Percentiles rank a stretch among this genome's conserved stretches.
These are phyloP conservation scores for Gnathonemus echidnorhynchus DNA, from an alignment of 2,113 vertebrate species.

Conservation along the genomic window DNA sequence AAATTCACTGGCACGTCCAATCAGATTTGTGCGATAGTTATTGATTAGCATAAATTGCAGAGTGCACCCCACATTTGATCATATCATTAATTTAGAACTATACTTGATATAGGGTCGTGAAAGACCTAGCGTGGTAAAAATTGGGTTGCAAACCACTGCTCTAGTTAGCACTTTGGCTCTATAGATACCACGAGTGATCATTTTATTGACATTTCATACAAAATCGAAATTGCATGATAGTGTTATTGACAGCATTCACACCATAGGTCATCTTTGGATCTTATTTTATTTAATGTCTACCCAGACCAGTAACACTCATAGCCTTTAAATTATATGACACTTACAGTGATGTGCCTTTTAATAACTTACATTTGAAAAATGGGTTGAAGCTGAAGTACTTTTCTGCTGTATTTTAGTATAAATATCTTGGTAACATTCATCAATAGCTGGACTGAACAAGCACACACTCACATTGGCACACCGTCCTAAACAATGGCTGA, in stretches of 20 bases:
- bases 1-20: too few species aligned
- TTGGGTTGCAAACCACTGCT: neutral
- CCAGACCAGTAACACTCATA: neutral
- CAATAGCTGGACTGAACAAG: neutral
- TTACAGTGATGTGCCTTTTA: neutral
- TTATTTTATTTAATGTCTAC: slow-evolving; percentile 8
- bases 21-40: too few species aligned
- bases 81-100: too few species aligned
- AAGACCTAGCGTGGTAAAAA: too few species aligned
- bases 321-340: neutral
- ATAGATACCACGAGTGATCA: neutral
- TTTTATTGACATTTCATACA: neutral
- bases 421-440: neutral
- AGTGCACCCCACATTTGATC: too few species aligned
- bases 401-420: neutral
- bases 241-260: neutral
- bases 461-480: neutral
- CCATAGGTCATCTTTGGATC: neutral
- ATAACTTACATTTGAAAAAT: slow-evolving; percentile 8
- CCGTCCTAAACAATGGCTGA: neutral
- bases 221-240: neutral
- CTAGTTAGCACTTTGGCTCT: neutral
- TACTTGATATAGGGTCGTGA: too few species aligned
- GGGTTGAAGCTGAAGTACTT: neutral
- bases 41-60: too few species aligned